Conservation (phyloP, 2,888 invertebrate species). For the Cephus nigrinus region DNA sequence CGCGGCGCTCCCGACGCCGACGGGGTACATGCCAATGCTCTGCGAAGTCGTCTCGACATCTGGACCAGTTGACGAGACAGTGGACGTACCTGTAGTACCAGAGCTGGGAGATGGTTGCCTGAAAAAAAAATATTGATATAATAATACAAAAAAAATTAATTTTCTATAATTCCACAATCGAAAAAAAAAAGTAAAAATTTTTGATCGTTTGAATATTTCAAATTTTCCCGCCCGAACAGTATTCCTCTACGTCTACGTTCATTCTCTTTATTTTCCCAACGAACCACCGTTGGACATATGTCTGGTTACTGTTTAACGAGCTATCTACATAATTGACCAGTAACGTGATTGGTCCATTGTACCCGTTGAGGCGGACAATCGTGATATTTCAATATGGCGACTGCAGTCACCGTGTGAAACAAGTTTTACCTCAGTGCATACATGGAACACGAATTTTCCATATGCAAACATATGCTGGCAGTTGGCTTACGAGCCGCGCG, state of each 20-base stretch:
- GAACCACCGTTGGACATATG: neutral
- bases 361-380: neutral
- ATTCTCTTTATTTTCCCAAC: neutral
- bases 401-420: neutral
- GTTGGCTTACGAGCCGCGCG: neutral
- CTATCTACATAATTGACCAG: neutral
- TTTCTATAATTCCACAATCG: slow-evolving; percentile 30
- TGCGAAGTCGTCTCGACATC: slow-evolving; percentile 50
- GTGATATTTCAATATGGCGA: neutral
- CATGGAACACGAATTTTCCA: neutral
- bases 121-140: slow-evolving; percentile 14
- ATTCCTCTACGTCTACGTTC: neutral
- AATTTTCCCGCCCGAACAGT: neutral
- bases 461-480: neutral
- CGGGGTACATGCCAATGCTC: slow-evolving; percentile 54
- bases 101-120: slow-evolving; percentile 66
- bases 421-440: neutral
- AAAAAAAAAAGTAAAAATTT: neutral
- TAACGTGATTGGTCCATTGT: neutral
- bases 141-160: neutral
- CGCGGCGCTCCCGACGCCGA: slow-evolving; percentile 40
- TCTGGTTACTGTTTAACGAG: neutral
- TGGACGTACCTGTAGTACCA: slow-evolving; percentile 60
- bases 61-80: slow-evolving; percentile 53
- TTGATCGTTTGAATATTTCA: neutral